phyloP scores from a whole-genome alignment of 2,113 vertebrate genomes.

The Mastomys natalensis region DNA sequence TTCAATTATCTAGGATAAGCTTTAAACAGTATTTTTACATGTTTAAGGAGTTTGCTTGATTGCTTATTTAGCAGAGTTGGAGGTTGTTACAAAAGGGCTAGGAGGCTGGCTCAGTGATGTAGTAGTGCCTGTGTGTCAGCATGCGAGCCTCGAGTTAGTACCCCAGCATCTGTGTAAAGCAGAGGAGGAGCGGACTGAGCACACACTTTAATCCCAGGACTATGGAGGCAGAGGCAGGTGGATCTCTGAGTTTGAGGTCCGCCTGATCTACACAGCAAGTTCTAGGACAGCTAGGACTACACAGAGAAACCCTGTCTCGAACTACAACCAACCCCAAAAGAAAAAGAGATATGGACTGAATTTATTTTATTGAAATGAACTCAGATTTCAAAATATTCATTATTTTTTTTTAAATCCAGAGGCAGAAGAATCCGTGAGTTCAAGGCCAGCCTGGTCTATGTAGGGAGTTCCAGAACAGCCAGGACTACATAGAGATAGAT shows the following conservation, averaged over 20 bases:
- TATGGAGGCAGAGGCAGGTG: background rate
- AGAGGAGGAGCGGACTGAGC: background rate
- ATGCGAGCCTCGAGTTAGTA: background rate
- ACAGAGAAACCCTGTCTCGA: background rate
- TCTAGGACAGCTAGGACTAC: background rate
- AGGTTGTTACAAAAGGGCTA: background rate
- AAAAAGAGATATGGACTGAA: background rate
- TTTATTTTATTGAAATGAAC: background rate
- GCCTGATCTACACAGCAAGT: background rate
- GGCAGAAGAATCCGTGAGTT: background rate
- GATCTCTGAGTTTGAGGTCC: background rate
- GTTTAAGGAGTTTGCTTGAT: background rate
- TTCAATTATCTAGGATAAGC: constrained; percentile 42
- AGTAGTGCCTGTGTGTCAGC: background rate
- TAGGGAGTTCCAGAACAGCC: background rate
- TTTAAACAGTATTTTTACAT: background rate
- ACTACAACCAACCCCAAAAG: background rate
- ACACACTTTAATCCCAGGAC: background rate
- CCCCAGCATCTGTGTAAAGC: background rate
- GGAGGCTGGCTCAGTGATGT: no score
- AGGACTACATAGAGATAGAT: background rate
- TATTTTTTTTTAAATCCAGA: no score
- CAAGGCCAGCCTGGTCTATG: background rate
- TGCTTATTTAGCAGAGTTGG: background rate
- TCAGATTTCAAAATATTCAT: background rate